Percentiles rank a stretch among this genome's conserved stretches.
phyloP scores from a whole-genome alignment of 2,888 invertebrate genomes.

The Hipparchia semele region DNA sequence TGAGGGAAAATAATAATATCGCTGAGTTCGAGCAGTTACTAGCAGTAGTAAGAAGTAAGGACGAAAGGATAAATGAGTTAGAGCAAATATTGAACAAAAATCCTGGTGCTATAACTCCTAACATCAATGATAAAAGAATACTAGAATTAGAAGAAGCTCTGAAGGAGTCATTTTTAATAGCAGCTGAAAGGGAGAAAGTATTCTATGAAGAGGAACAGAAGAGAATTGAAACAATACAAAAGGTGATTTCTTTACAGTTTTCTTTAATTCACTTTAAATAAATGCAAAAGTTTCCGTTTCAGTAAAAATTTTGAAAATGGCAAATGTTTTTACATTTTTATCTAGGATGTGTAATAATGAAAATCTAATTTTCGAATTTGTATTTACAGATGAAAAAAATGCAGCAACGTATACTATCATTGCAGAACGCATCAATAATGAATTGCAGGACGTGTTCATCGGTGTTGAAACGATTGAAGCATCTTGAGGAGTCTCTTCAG shows the following conservation, averaged over 20 bases:
- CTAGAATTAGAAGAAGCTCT: slow-evolving; percentile 92
- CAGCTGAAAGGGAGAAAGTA: slow-evolving; percentile 86
- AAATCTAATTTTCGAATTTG: slow-evolving; percentile 10
- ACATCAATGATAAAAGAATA: slow-evolving; percentile 82
- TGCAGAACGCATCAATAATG: slow-evolving; percentile 87
- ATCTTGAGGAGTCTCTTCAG: slow-evolving; percentile 84
- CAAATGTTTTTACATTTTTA: not conserved
- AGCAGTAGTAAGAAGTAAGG: slow-evolving; percentile 83
- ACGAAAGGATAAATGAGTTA: slow-evolving; percentile 89
- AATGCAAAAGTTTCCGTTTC: no score
- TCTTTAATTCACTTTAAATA: not conserved
- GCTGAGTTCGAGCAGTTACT: slow-evolving; percentile 83
- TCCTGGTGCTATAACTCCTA: slow-evolving; percentile 59
- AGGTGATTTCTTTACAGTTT: slow-evolving; percentile 69
- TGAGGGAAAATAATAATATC: slow-evolving; percentile 82
- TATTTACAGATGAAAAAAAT: slow-evolving; percentile 85
- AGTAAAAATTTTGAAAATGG: no score
- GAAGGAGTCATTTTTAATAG: slow-evolving; percentile 89
- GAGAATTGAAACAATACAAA: slow-evolving; percentile 85
- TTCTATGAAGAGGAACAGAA: slow-evolving; percentile 85
- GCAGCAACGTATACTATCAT: slow-evolving; percentile 86
- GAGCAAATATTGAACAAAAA: slow-evolving; percentile 86
- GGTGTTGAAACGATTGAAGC: slow-evolving; percentile 84
- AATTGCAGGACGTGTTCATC: slow-evolving; percentile 87
- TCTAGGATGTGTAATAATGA: not conserved